A percentile compares a stretch with the other conserved stretches of the same genome.
Conservation (phyloP, 2,113 vertebrate genomes). For the Variabilichromis moorii region DNA sequence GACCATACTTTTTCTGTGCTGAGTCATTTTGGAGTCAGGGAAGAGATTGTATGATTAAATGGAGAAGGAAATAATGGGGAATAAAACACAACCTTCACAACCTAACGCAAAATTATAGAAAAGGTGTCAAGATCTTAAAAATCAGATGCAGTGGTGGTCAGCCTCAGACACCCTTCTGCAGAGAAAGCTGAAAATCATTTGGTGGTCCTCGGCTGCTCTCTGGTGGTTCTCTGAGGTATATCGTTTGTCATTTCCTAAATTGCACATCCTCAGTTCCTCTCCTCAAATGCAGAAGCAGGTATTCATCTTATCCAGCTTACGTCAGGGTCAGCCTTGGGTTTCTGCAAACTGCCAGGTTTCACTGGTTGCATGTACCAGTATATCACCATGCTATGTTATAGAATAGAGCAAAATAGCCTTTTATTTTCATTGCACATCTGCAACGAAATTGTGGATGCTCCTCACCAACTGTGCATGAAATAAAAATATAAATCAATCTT, state of each 20-base stretch:
- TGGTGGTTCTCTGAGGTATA: background rate
- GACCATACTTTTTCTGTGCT: background rate
- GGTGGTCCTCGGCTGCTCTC: background rate
- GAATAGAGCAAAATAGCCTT: background rate
- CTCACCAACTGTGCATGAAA: background rate
- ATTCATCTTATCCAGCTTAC: background rate
- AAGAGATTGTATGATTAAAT: background rate
- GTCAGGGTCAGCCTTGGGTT: background rate
- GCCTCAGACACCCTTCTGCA: background rate
- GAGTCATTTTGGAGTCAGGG: background rate
- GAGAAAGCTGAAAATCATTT: background rate
- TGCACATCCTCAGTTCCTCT: background rate
- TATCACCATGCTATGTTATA: background rate
- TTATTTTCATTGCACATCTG: background rate
- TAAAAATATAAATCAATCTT: background rate
- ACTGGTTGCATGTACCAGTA: background rate
- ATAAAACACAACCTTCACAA: background rate
- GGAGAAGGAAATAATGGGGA: background rate
- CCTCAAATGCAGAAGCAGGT: background rate
- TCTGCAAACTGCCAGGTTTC: background rate
- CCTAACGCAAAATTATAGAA: background rate
- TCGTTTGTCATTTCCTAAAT: background rate
- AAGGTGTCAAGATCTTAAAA: background rate
- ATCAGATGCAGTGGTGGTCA: background rate
- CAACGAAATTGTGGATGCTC: background rate